Conservation (phyloP, 1,140 invertebrate species). For the Alviniconcha marisindica region DNA sequence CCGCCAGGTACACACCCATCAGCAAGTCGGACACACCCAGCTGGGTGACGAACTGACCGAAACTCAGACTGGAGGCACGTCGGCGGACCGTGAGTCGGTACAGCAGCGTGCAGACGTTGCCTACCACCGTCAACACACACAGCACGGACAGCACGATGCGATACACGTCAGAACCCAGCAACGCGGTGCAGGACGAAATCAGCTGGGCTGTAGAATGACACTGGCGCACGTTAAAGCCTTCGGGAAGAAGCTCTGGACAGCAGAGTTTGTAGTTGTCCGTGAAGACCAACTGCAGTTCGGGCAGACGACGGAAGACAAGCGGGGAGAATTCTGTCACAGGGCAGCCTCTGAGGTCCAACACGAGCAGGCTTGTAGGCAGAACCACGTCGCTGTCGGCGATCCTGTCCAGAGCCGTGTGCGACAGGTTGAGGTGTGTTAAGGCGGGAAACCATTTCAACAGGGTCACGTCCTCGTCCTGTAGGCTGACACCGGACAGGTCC, state of each 20-base stretch:
- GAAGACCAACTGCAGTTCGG: neutral
- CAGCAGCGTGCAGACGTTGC: slow-evolving; percentile 52
- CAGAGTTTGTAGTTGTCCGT: slow-evolving; percentile 33
- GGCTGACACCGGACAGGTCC: neutral
- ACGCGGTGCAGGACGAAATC: slow-evolving; percentile 28
- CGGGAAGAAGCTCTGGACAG: slow-evolving; percentile 1
- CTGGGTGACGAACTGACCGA: slow-evolving; percentile 54
- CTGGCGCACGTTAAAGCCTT: neutral
- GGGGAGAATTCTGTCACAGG: neutral
- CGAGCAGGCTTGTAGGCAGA: neutral
- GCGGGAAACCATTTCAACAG: neutral
- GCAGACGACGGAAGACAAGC: neutral
- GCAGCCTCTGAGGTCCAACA: neutral
- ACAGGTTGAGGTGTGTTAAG: neutral
- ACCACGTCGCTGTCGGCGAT: neutral
- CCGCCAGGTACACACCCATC: slow-evolving; percentile 65
- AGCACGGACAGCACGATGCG: slow-evolving; percentile 46
- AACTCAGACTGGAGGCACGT: neutral
- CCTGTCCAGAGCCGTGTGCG: neutral
- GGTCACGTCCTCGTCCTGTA: neutral
- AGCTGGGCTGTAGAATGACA: neutral
- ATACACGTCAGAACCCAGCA: slow-evolving; percentile 23
- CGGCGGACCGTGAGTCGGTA: slow-evolving; percentile 36
- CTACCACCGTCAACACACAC: slow-evolving; percentile 48
- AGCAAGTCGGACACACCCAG: slow-evolving; percentile 61